Percentiles rank a stretch among this genome's conserved stretches.
Evolutionary conservation across 2,797 vertebrate species (phyloP).

Genomic region (Bovichtus diacanthus): DNA sequence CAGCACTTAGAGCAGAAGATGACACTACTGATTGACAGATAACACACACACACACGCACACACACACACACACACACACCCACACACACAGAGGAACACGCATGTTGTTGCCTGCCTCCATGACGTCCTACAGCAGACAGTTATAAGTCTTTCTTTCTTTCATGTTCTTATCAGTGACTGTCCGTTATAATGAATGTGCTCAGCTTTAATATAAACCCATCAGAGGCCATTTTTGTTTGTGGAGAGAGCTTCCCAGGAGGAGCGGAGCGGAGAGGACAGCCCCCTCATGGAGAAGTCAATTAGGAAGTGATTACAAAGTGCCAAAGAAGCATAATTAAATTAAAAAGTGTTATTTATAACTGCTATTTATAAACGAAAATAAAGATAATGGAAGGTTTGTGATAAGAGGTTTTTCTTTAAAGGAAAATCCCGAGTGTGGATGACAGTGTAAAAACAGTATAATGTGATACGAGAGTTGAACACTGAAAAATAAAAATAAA

Average conservation of each 20-base stretch:
- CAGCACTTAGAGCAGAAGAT: constrained; percentile 68
- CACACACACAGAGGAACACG: constrained; percentile 8
- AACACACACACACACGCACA: constrained; percentile 17
- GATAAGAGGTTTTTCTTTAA: not conserved
- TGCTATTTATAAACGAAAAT: not conserved
- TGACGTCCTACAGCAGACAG: constrained; percentile 2
- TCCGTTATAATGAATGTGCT: constrained; percentile 18
- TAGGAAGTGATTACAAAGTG: constrained; percentile 29
- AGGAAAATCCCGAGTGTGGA: constrained; percentile 2
- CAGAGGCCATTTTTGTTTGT: constrained; percentile 29
- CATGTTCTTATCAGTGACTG: constrained; percentile 37
- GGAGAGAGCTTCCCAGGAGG: constrained; percentile 4
- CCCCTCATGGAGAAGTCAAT: constrained; percentile 21
- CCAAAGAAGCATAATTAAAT: constrained; percentile 26
- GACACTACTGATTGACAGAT: constrained; percentile 49
- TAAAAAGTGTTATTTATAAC: not conserved
- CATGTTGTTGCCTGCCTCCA: not conserved
- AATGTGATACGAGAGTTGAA: not conserved
- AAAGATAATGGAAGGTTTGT: constrained; percentile 1
- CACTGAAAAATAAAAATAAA: not conserved
- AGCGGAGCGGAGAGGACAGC: not conserved
- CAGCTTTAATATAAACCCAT: constrained; percentile 22
- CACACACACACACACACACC: constrained; percentile 28
- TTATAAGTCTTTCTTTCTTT: too few species aligned
- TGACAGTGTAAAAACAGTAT: not conserved